A percentile compares a stretch with the other conserved stretches of the same genome.
These are phyloP conservation scores for Chrysodeixis includens DNA, from an alignment of 2,888 invertebrate genomes.

Conservation along the genomic window DNA sequence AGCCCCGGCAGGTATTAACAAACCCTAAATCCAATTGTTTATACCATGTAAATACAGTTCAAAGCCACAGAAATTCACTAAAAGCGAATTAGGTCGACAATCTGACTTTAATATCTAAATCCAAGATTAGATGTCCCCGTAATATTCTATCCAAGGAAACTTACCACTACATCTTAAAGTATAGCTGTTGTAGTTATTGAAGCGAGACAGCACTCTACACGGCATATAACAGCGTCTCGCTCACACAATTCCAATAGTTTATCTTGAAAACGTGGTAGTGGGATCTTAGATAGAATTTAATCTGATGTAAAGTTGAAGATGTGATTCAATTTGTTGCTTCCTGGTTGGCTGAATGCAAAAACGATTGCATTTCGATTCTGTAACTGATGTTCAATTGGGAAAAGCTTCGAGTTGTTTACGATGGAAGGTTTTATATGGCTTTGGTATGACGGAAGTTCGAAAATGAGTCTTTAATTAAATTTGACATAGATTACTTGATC, in stretches of 20 bases:
- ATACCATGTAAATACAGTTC: too few species aligned
- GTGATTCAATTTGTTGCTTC: constrained; percentile 9
- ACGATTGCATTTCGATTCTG: background rate
- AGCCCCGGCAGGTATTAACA: background rate
- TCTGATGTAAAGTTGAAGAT: constrained; percentile 20
- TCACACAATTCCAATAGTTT: too few species aligned
- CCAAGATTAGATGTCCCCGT: constrained; percentile 21
- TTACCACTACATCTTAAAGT: too few species aligned
- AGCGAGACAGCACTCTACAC: too few species aligned
- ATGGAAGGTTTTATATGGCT: too few species aligned
- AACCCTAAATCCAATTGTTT: background rate
- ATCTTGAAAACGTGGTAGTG: too few species aligned
- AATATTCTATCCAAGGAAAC: background rate
- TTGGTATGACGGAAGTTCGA: too few species aligned
- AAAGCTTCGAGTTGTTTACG: background rate
- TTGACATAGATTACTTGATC: too few species aligned
- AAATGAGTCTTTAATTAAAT: too few species aligned
- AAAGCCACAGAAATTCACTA: background rate
- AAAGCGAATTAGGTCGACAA: constrained; percentile 13
- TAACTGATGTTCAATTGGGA: background rate
- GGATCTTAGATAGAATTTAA: constrained; percentile 16
- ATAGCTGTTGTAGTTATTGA: too few species aligned
- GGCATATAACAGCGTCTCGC: too few species aligned
- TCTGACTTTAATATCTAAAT: constrained; percentile 11
- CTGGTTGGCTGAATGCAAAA: constrained; percentile 1